Conservation (phyloP, 1,140 invertebrate genomes). For the Zaprionus gabonicus region DNA sequence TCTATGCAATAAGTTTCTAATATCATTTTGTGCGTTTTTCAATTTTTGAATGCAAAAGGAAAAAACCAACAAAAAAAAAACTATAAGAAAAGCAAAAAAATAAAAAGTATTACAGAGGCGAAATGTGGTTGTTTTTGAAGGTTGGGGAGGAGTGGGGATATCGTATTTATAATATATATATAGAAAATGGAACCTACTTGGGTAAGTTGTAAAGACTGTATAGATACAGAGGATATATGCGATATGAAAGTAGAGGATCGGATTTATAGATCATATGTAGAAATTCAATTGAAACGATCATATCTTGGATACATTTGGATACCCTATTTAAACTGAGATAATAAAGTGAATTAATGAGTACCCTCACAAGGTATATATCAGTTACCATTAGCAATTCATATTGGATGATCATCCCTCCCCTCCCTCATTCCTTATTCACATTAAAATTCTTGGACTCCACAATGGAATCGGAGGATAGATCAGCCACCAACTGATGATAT, state of each 20-base stretch:
- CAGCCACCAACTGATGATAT: slow-evolving; percentile 53
- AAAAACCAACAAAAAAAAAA: slow-evolving; percentile 37
- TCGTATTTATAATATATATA: no score
- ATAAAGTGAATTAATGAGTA: no score
- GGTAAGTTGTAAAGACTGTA: no score
- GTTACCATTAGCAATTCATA: background rate
- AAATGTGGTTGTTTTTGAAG: background rate
- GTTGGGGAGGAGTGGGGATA: no score
- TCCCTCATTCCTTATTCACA: background rate
- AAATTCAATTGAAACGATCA: background rate
- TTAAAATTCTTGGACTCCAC: slow-evolving; percentile 37
- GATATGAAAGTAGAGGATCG: background rate
- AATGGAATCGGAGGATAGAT: slow-evolving; percentile 51
- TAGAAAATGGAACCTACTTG: no score
- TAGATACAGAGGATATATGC: no score
- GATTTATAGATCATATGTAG: background rate
- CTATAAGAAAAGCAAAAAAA: slow-evolving; percentile 38
- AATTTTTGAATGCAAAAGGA: slow-evolving; percentile 31
- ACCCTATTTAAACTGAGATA: no score
- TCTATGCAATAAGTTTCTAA: slow-evolving; percentile 38
- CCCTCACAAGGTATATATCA: no score
- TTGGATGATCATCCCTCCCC: background rate
- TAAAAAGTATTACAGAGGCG: slow-evolving; percentile 43
- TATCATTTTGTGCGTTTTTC: slow-evolving; percentile 37
- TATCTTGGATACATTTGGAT: background rate